Evolutionary conservation across 2,888 invertebrate genomes (phyloP), one percentile per base, ranked within the genome.

Genomic region (Isotomurus palustris): DNA sequence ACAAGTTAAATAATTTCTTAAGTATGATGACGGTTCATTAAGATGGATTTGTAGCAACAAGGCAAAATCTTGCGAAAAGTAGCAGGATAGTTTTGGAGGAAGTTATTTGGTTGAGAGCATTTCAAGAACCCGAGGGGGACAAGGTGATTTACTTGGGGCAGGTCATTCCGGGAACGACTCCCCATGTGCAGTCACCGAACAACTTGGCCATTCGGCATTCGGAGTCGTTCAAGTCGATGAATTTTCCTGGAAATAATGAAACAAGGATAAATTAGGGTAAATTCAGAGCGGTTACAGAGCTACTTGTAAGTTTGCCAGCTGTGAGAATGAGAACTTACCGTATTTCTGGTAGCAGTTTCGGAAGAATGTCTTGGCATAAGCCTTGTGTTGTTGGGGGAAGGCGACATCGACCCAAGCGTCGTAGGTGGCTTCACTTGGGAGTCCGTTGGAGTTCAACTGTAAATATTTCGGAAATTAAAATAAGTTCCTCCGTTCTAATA

Each of bases 181-280:
- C 28, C 49, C 49, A 49, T 5, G 32, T 49, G 21, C 49, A 49
- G 22, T 49, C 49, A 17, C 35, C 49, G 22, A 49, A 49, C n/a
- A 6, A 22, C 17, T 49, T 49, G 22, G 49, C 49, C 22, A 29
- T 21, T 27, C 21, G 19, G 35, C 49, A 49, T 6, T 28, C 28
- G 17, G 3, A 3, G 35, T 49, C 49, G 3, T 14, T 14, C 22
- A 21, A 21, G 10, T 49, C 35, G 35, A 49, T 49, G 47, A 27
- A 47, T 47, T 47, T 47, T 10, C 47, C 47, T 47, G 14, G 4
- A 8, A 5, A 43, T 43, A 6, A 21, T 43, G n/a, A n/a, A n/a
- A n/a, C n/a, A n/a, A n/a, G n/a, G n/a, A n/a, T n/a, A n/a, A n/a
- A n/a, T n/a, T n/a, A n/a, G n/a, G n/a, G n/a, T n/a, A n/a, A n/a